Evolutionary conservation across 2,113 vertebrate genomes (phyloP).

Genomic region (Plotosus lineatus): DNA sequence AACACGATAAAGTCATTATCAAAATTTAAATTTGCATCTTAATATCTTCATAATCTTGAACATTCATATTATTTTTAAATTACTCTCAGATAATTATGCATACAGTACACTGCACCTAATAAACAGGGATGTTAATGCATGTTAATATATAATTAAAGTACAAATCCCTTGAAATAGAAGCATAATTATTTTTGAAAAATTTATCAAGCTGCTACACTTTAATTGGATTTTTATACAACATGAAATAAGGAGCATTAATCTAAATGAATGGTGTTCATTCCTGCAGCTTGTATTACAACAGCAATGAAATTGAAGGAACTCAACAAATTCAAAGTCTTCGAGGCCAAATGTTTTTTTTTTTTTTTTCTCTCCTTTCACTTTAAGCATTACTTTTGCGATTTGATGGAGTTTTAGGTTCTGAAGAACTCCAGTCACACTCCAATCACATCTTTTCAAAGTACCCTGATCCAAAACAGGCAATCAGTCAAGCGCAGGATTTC

Average conservation of each 20-base stretch:
- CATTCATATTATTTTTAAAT: neutral
- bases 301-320: neutral
- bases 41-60: neutral
- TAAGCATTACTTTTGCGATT: neutral
- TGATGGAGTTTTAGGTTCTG: neutral
- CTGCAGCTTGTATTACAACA: neutral
- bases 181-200: neutral
- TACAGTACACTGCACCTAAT: neutral
- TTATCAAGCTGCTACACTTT: neutral
- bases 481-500: too few species aligned
- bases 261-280: neutral
- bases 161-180: neutral
- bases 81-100: neutral
- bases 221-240: neutral
- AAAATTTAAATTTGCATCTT: neutral
- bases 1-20: neutral
- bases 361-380: neutral
- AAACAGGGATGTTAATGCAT: neutral
- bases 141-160: neutral
- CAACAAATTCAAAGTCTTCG: neutral
- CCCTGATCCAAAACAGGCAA: too few species aligned
- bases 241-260: conserved; percentile 1
- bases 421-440: neutral
- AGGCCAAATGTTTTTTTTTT: neutral
- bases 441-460: neutral